Evolutionary conservation across 2,113 vertebrate genomes (phyloP), one percentile per base, ranked within the genome.

Genomic region (Albula goreensis): DNA sequence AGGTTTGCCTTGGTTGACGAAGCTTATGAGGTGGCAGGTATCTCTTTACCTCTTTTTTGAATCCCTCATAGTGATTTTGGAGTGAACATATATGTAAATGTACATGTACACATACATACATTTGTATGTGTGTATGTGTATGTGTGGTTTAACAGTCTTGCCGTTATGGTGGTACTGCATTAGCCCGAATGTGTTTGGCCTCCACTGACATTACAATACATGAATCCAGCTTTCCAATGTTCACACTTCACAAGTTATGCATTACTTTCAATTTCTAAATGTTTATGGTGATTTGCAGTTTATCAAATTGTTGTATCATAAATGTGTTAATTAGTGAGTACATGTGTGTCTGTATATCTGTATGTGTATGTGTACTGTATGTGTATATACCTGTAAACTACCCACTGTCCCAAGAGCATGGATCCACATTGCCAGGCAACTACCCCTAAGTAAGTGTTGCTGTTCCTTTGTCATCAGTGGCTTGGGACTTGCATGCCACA

Each of bases 401-500:
- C 70, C 31, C n/a, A 74, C n/a, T 31, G 22, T 74, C 70, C 22
- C 10, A 7, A 74, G 22, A 25, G 70, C n/a, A 22, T n/a, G n/a
- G 70, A 31, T 9, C 51, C 15, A 51, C 6, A 87, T 86, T 92
- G 86, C 92, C 88, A 88, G 88, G 92, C 89, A 92, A 92, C 90
- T n/a, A 81, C 63, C 70, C 86, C 31, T 81, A 85, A 82, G 74
- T 84, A 80, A 86, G 83, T 74, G 82, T 89, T 89, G 88, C 60
- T 80, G 77, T 78, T 52, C 66, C 50, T 83, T 31, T 87, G 89
- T 74, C 86, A 90, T 63, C 78, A 82, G 88, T 84, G 85, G 57
- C 86, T 78, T 82, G 83, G 50, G 81, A 90, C 70, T 86, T 77
- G 60, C 87, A 87, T 50, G 10, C 50, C 56, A 85, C 19, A 85